Evolutionary conservation across 2,888 invertebrate genomes (phyloP).

Genomic region (Pachliopta kotzebuea): DNA sequence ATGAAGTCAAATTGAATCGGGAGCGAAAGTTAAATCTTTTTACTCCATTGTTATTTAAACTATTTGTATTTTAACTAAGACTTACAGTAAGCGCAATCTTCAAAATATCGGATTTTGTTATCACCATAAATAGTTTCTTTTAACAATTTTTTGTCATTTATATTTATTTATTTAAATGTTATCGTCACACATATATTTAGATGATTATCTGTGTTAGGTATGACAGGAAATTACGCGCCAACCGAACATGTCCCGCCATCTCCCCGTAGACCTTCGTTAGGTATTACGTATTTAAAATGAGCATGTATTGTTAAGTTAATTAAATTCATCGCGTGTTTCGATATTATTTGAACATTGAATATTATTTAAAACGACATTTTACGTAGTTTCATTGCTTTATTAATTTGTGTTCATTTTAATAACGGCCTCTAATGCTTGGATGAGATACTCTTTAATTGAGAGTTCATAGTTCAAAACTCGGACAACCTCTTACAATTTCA

Average conservation of each 20-base stretch:
- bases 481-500: neutral
- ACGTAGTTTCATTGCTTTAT: neutral
- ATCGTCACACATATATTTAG: conserved; percentile 23
- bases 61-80: neutral
- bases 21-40: neutral
- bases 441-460: neutral
- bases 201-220: conserved; percentile 27
- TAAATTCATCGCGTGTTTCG: conserved; percentile 10
- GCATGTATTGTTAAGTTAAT: conserved; percentile 17
- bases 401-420: neutral
- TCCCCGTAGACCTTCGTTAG: conserved; percentile 22
- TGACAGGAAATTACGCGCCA: conserved; percentile 27
- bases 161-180: conserved; percentile 27
- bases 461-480: neutral
- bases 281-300: conserved; percentile 17
- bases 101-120: neutral
- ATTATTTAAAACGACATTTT: neutral
- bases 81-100: neutral
- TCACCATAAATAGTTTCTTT: neutral
- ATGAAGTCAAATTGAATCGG: neutral
- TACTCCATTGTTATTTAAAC: neutral
- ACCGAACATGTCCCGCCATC: conserved; percentile 20
- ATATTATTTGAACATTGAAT: neutral
- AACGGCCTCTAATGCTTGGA: neutral
- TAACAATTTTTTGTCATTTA: conserved; percentile 11